Evolutionary conservation across 2,797 vertebrate genomes (phyloP), one percentile per base, ranked within the genome.

Genomic region (Paguma larvata): DNA sequence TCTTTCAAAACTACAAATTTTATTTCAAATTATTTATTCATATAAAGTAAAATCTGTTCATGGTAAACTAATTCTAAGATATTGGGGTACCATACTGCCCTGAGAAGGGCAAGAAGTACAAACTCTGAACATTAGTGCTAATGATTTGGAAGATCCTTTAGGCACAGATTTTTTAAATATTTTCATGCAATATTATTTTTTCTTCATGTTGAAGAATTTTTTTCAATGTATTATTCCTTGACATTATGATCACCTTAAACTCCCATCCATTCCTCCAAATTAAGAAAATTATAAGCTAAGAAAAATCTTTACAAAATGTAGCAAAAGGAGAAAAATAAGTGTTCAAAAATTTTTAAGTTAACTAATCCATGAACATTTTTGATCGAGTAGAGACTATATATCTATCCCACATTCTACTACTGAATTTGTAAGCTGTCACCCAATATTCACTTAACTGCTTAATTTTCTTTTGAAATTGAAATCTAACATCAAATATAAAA

Each of bases 201-300:
- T 98, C 97, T 98, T 97, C 88, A 95, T 90, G 98, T 96, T 98
- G 92, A 98, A 97, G 59, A 97, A 96, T 95, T 97, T 98, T 98
- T 97, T 96, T 97, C 91, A 97, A 96, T 70, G 84, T 98, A 92
- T 96, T 86, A 98, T 98, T 98, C 97, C 89, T 95, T 98, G 98
- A 98, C 98, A 98, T 97, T 97, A 97, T 96, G 89, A 68, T 98
- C 97, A 98, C 94, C 96, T 98, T 96, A 97, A 98, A 98, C 98
- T 98, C 98, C 98, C 91, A 98, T 98, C 94, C 97, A 97, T 78
- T n/a, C 85, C 73, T 98, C 95, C 97, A 98, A 98, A 98, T 98
- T 97, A 98, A 98, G 98, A 97, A 98, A 97, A 95, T 98, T 98
- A 98, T 98, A 98, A 98, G 98, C 89, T 90, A 98, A 96, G 91